A percentile compares a stretch with the other conserved stretches of the same genome.
Conservation (phyloP, 64 coral and sea anemone genomes). For the Platygyra sinensis region DNA sequence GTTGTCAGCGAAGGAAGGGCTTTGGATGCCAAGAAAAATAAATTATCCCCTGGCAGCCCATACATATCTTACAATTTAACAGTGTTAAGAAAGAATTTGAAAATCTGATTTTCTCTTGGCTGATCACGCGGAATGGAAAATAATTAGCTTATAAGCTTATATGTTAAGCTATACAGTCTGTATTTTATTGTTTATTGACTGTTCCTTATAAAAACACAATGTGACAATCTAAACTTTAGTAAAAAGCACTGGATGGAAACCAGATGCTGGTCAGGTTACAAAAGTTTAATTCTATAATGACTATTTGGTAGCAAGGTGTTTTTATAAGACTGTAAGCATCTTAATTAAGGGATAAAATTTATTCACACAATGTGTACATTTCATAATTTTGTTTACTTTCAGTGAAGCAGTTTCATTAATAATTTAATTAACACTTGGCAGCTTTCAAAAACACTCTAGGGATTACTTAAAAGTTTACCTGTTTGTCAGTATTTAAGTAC, state of each 20-base stretch:
- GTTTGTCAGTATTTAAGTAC: background rate
- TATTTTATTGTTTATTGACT: background rate
- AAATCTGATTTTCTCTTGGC: background rate
- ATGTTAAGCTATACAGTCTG: background rate
- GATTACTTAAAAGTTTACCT: background rate
- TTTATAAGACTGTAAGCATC: background rate
- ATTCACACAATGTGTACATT: constrained; percentile 18
- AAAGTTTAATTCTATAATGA: background rate
- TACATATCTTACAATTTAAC: background rate
- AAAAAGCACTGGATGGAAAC: background rate
- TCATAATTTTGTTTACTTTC: background rate
- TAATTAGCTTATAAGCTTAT: too few relatives aligned
- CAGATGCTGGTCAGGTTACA: background rate
- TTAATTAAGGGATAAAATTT: background rate
- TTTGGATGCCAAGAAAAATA: background rate
- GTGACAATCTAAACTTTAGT: background rate
- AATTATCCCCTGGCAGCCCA: background rate
- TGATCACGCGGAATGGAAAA: too few relatives aligned
- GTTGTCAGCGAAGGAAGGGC: background rate
- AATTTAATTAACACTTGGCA: constrained; percentile 14
- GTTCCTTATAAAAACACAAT: background rate
- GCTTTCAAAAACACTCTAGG: background rate
- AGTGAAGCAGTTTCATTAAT: constrained; percentile 31
- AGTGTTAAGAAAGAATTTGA: background rate
- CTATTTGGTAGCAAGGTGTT: background rate